Conservation (phyloP, 2,113 vertebrate species). For the Aramus guarauna region DNA sequence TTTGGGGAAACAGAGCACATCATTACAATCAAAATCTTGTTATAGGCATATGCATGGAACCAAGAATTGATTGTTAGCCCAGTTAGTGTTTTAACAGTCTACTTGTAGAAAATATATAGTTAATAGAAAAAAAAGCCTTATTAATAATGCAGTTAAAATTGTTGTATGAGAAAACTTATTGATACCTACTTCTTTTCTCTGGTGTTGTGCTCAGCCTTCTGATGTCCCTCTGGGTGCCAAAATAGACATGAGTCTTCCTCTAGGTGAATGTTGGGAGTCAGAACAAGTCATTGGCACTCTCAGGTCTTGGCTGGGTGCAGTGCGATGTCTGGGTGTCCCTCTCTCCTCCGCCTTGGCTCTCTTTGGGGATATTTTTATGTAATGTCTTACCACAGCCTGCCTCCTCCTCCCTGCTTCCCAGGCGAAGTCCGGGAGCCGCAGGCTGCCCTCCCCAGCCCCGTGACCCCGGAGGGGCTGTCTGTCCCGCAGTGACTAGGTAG, state of each 20-base stretch:
- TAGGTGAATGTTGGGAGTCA: neutral
- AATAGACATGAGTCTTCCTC: neutral
- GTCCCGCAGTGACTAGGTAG: fast-evolving
- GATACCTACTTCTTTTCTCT: neutral
- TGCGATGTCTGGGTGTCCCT: fast-evolving
- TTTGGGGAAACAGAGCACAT: neutral
- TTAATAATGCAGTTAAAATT: neutral
- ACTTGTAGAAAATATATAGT: neutral
- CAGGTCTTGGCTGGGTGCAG: neutral
- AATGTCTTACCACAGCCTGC: neutral
- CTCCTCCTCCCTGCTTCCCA: neutral
- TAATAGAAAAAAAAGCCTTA: neutral
- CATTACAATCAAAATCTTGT: neutral
- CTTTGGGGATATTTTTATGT: neutral
- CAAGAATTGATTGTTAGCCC: neutral
- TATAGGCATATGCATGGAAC: neutral
- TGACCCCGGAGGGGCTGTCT: neutral
- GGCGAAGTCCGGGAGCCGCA: neutral
- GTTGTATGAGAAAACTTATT: neutral
- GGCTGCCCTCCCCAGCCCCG: fast-evolving
- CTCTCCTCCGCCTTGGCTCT: neutral
- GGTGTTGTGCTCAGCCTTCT: neutral
- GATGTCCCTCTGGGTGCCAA: neutral
- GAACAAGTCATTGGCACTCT: neutral
- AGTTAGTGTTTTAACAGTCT: neutral